A percentile compares a stretch with the other conserved stretches of the same genome.
Conservation (phyloP, 2,113 vertebrate genomes). For the Dicerorhinus sumatrensis region DNA sequence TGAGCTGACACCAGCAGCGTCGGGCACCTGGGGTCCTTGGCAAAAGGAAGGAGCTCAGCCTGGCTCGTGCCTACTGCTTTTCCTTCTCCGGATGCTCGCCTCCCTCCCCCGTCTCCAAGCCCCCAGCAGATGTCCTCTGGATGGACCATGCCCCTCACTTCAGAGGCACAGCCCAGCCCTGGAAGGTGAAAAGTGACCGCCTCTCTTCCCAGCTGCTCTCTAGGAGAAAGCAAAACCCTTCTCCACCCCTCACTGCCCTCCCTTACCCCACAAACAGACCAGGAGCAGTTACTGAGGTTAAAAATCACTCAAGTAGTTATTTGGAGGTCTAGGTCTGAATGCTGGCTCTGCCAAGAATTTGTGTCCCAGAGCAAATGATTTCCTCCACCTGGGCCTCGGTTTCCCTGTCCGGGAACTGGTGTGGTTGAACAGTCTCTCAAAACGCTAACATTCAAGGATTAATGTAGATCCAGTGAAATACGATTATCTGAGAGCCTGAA, state of each 20-base stretch:
- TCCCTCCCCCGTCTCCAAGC: not conserved
- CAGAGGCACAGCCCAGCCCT: not conserved
- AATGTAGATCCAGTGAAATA: not conserved
- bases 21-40: rapidly evolving
- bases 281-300: not conserved
- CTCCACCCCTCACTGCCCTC: not conserved
- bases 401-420: not conserved
- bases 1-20: not conserved
- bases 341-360: not conserved
- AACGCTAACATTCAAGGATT: not conserved
- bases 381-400: not conserved
- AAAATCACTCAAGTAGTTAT: not conserved
- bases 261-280: not conserved
- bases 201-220: not conserved
- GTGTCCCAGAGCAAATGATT: not conserved
- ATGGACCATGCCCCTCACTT: not conserved
- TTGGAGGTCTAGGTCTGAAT: not conserved
- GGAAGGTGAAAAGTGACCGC: not conserved
- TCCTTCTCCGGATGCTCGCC: not conserved
- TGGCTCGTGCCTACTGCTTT: not conserved
- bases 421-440: not conserved
- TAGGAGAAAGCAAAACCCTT: not conserved
- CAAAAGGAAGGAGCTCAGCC: not conserved
- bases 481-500: not conserved
- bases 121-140: not conserved